A percentile compares a stretch with the other conserved stretches of the same genome.
phyloP scores from a whole-genome alignment of 2,797 vertebrate species.

The Lophius americanus region DNA sequence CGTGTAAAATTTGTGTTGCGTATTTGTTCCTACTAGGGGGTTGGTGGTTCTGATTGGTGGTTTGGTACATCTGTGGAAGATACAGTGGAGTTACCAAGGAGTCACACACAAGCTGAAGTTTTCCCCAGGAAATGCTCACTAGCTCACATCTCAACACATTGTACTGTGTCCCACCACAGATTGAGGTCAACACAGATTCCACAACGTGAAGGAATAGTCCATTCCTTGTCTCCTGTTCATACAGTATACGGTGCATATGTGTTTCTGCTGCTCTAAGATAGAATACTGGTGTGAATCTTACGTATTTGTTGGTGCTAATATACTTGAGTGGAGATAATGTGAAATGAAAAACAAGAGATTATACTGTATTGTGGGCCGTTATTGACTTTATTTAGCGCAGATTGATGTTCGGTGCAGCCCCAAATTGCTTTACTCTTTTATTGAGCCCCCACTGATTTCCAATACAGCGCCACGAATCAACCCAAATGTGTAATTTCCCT shows the following conservation, averaged over 20 bases:
- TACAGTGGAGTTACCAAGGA: constrained; percentile 82
- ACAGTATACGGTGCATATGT: constrained; percentile 58
- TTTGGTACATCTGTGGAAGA: constrained; percentile 86
- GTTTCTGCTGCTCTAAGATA: constrained; percentile 70
- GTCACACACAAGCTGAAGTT: constrained; percentile 68
- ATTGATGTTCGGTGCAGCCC: constrained; percentile 39
- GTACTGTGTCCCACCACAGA: constrained; percentile 75
- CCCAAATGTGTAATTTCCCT: constrained; percentile 30
- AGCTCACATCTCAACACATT: constrained; percentile 78
- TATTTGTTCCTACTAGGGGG: constrained; percentile 65
- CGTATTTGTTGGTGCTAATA: constrained; percentile 64
- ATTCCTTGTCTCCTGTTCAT: constrained; percentile 71
- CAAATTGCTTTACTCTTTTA: background rate
- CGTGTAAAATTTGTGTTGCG: constrained; percentile 70
- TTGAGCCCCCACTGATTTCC: constrained; percentile 15
- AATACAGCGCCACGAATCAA: constrained; percentile 24
- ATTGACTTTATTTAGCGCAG: constrained; percentile 47
- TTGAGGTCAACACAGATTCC: constrained; percentile 70
- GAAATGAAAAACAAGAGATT: constrained; percentile 15
- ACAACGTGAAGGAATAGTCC: constrained; percentile 68
- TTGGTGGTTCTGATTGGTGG: constrained; percentile 75
- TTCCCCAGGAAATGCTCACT: constrained; percentile 68
- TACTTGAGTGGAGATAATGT: constrained; percentile 16
- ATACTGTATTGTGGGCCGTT: constrained; percentile 32
- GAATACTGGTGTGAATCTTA: constrained; percentile 64